A percentile compares a stretch with the other conserved stretches of the same genome.
Conservation (phyloP, 2,797 vertebrate genomes). For the Gouania willdenowi region DNA sequence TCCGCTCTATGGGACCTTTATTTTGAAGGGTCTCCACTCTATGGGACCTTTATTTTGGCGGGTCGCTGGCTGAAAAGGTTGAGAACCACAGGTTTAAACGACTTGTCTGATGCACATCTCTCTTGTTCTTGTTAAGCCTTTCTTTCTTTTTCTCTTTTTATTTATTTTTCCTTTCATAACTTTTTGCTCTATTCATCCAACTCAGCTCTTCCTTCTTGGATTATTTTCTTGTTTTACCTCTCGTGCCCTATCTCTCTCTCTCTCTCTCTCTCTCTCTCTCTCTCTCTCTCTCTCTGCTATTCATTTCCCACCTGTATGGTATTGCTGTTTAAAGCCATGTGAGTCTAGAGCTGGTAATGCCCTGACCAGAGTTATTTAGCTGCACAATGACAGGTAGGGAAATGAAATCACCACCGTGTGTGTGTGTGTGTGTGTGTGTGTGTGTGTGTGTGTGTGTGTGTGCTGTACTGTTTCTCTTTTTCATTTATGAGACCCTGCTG, state of each 20-base stretch:
- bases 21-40: too few relatives aligned
- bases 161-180: constrained; percentile 9
- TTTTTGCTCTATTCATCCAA: constrained; percentile 22
- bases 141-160: constrained; percentile 6
- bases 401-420: constrained; percentile 66
- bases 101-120: constrained; percentile 38
- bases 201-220: constrained; percentile 21
- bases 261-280: constrained; percentile 19
- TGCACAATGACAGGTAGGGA: constrained; percentile 59
- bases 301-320: constrained; percentile 60
- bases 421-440: constrained; percentile 15
- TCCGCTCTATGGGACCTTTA: too few relatives aligned
- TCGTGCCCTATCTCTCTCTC: neutral
- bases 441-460: constrained; percentile 36
- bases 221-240: constrained; percentile 17
- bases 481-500: constrained; percentile 56
- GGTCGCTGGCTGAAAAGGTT: too few relatives aligned
- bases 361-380: constrained; percentile 69
- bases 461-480: constrained; percentile 55
- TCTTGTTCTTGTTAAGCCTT: constrained; percentile 40
- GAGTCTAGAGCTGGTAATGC: constrained; percentile 52
- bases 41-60: too few relatives aligned
- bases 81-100: too few relatives aligned
- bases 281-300: constrained; percentile 18
- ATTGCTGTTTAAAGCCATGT: constrained; percentile 45